Conservation (phyloP, 2,888 invertebrate genomes). For the Xylophagus ater region DNA sequence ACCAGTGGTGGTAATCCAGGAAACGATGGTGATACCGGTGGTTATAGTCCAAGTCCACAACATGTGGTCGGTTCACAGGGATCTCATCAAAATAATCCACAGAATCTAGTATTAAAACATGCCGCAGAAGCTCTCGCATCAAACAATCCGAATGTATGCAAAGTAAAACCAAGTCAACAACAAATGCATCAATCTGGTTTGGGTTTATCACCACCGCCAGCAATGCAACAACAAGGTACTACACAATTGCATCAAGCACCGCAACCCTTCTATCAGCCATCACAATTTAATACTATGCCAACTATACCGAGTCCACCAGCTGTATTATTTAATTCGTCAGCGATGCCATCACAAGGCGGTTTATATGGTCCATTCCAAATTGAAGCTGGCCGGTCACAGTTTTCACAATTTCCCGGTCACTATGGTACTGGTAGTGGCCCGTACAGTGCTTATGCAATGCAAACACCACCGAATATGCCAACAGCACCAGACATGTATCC, state of each 20-base stretch:
- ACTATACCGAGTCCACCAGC: constrained; percentile 81
- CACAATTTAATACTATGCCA: constrained; percentile 65
- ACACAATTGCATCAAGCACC: constrained; percentile 41
- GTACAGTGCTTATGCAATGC: constrained; percentile 57
- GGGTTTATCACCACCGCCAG: constrained; percentile 51
- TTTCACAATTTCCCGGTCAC: constrained; percentile 68
- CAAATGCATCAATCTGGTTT: constrained; percentile 41
- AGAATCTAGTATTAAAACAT: constrained; percentile 37
- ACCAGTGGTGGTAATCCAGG: constrained; percentile 10
- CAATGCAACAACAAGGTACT: constrained; percentile 45
- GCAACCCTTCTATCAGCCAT: constrained; percentile 53
- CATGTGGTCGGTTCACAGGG: constrained; percentile 30
- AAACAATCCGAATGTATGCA: constrained; percentile 59
- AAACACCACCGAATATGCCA: constrained; percentile 45
- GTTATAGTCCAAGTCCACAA: constrained; percentile 43
- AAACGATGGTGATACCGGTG: constrained; percentile 40
- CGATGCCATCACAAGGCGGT: constrained; percentile 58
- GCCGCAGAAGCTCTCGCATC: constrained; percentile 42
- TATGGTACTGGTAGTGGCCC: constrained; percentile 49
- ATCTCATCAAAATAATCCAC: constrained; percentile 35
- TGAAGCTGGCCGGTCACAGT: constrained; percentile 64
- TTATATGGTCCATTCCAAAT: constrained; percentile 75
- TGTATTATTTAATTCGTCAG: constrained; percentile 68
- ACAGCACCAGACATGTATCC: constrained; percentile 61
- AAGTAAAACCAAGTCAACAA: constrained; percentile 78